Evolutionary conservation across 2,888 invertebrate genomes (phyloP), one percentile per base, ranked within the genome.

Genomic region (Hemistola chrysoprasaria): DNA sequence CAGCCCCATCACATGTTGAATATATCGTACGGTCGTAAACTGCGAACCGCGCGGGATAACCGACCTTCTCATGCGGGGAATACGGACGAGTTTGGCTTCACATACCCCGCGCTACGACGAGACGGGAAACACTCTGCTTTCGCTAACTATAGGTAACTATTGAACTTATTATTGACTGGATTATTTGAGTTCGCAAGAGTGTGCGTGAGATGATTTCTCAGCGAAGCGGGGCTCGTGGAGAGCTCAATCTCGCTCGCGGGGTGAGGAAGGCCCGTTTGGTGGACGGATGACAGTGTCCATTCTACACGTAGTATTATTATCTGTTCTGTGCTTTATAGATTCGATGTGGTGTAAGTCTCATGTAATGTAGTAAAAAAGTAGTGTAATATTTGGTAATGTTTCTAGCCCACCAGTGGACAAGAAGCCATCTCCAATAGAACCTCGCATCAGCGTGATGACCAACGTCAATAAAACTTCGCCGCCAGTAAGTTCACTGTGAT

Each of bases 71-170:
- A n/a, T n/a, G 4, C 16, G 4, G 16, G 16, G 16, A 2, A 16
- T 4, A 16, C 16, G 34, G 50, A 56, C 26, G 54, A 55, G 36
- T 50, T 36, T 47, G 54, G 56, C 32, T 55, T 53, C 37, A 40
- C 47, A 1, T 50, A 57, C 24, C 39, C 73, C 6, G 68, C 66
- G 6, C 68, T 87, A 42, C 66, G 84, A 0, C 48, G 72, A 0
- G 71, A 83, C 36, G 79, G 76, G 33, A 80, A 78, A 8, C 65
- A 80, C 53, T 89, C 89, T 0, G 89, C 89, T 0, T 89, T 89
- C 59, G 89, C 89, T 10, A 81, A 75, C 56, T 89, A 89, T 36
- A 84, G 86, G 82, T 85, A 39, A 34, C 1, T 16, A 10, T 6
- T 1, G 2, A 1, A 1, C 6, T 21, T 8, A 1, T 7, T 22